Evolutionary conservation across 2,888 invertebrate species (phyloP).

Genomic region (Graphium colonna): DNA sequence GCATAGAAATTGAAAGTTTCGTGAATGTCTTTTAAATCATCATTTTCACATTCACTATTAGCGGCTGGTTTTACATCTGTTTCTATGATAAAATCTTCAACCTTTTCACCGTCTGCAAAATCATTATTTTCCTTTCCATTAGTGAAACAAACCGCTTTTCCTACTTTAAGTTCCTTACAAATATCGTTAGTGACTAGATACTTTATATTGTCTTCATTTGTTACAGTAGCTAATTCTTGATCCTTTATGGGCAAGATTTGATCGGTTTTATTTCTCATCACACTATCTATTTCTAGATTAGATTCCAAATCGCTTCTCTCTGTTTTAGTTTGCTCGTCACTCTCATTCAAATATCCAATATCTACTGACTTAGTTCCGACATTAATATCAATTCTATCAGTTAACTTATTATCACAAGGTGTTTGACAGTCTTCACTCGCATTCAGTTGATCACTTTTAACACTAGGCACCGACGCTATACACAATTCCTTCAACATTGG

Average conservation of each 20-base stretch:
- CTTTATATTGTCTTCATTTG: conserved; percentile 19
- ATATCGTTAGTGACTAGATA: conserved; percentile 28
- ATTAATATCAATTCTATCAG: conserved; percentile 59
- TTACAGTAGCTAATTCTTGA: conserved; percentile 15
- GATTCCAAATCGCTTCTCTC: conserved; percentile 32
- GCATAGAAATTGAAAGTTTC: not conserved
- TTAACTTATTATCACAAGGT: conserved; percentile 67
- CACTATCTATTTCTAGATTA: conserved; percentile 39
- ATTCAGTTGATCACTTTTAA: conserved; percentile 57
- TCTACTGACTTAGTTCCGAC: conserved; percentile 72
- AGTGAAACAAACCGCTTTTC: not conserved
- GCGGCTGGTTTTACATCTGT: not conserved
- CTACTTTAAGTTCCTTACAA: conserved; percentile 13
- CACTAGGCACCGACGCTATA: conserved; percentile 65
- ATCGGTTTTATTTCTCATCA: conserved; percentile 25
- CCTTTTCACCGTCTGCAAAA: not conserved
- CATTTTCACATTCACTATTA: not conserved
- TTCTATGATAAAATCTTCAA: not conserved
- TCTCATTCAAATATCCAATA: conserved; percentile 29
- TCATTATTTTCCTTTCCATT: not conserved
- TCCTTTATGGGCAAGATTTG: conserved; percentile 20
- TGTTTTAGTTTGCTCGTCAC: too few relatives aligned
- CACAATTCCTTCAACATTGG: conserved; percentile 66
- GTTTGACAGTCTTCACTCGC: conserved; percentile 68
- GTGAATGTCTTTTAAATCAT: not conserved